phyloP scores from a whole-genome alignment of 2,888 invertebrate species.

The Dryococelus australis region DNA sequence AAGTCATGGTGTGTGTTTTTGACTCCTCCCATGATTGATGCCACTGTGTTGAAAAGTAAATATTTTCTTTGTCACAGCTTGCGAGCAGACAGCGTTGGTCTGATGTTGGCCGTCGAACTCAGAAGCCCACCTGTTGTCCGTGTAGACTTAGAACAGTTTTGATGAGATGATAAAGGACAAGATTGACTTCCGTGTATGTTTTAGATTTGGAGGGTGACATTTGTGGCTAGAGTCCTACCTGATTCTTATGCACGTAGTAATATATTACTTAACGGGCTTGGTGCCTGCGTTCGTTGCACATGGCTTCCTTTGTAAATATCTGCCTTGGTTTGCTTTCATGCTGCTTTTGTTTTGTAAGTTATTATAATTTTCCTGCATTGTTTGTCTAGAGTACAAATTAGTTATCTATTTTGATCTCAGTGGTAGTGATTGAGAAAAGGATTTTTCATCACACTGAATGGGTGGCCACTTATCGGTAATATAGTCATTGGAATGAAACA shows the following conservation, averaged over 20 bases:
- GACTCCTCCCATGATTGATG: background rate
- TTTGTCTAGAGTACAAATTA: conserved; percentile 10
- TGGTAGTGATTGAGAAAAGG: conserved; percentile 22
- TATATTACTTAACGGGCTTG: background rate
- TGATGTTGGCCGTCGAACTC: background rate
- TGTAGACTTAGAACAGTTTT: background rate
- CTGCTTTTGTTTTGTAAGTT: background rate
- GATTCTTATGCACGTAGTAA: conserved; percentile 16
- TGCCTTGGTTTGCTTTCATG: conserved; percentile 4
- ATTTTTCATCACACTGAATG: conserved; percentile 19
- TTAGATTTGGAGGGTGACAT: background rate
- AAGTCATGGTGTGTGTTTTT: background rate
- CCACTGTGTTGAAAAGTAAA: background rate
- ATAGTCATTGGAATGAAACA: background rate
- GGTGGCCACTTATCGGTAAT: background rate
- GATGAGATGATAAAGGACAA: background rate
- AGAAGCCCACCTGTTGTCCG: background rate
- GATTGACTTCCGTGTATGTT: background rate
- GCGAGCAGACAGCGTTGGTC: conserved; percentile 9
- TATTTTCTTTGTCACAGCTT: conserved; percentile 10
- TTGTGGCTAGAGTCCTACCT: background rate
- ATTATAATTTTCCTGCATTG: background rate
- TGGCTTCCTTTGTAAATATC: conserved; percentile 1
- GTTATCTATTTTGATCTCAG: conserved; percentile 16
- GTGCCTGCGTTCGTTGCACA: background rate